Percentiles rank a stretch among this genome's conserved stretches.
phyloP scores from a whole-genome alignment of 2,797 vertebrate genomes.

The Danio aesculapii region DNA sequence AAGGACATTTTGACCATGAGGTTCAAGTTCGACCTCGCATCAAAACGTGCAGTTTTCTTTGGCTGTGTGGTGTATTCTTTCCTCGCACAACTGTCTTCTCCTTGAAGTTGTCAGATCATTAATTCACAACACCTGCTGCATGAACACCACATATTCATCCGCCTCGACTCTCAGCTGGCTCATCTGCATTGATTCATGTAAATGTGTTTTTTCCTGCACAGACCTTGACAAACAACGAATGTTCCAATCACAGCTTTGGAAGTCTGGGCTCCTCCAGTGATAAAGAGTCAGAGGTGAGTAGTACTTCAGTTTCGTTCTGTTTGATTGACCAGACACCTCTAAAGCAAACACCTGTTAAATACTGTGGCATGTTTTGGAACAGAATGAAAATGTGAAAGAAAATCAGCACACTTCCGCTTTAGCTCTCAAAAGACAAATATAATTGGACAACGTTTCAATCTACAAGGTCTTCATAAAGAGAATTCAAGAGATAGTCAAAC shows the following conservation, averaged over 20 bases:
- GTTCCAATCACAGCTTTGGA: conserved; percentile 99
- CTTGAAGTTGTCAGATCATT: conserved; percentile 33
- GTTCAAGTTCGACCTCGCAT: not conserved
- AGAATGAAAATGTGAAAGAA: no score
- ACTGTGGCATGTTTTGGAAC: not conserved
- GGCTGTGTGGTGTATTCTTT: not conserved
- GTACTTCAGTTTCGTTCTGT: not conserved
- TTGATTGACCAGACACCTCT: not conserved
- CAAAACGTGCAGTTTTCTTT: not conserved
- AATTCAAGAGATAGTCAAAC: no score
- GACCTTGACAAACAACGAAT: conserved; percentile 98
- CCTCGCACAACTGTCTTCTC: conserved; percentile 5
- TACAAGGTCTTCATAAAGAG: no score
- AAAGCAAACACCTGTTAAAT: not conserved
- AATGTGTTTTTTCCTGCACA: conserved; percentile 61
- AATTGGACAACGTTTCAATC: no score
- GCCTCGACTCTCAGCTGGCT: conserved; percentile 1
- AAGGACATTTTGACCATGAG: not conserved
- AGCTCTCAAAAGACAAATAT: no score
- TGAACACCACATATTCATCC: conserved; percentile 33
- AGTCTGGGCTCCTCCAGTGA: conserved; percentile 97
- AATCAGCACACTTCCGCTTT: no score
- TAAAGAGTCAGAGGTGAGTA: conserved; percentile 95
- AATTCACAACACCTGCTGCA: conserved; percentile 49
- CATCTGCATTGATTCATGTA: conserved; percentile 26